A percentile compares a stretch with the other conserved stretches of the same genome.
phyloP scores from a whole-genome alignment of 1,140 invertebrate genomes.

The Batillaria attramentaria region DNA sequence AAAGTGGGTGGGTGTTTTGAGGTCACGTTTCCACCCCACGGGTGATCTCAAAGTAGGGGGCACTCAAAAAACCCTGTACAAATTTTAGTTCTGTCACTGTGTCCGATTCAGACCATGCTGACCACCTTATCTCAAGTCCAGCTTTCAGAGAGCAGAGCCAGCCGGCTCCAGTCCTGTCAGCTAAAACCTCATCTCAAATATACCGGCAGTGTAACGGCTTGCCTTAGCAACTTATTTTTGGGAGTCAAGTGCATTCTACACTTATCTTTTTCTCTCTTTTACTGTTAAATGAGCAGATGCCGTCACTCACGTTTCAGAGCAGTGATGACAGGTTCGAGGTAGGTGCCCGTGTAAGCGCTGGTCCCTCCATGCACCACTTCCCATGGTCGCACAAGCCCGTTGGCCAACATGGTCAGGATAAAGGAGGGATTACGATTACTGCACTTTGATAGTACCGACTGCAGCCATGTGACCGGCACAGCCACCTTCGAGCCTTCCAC shows the following conservation, averaged over 20 bases:
- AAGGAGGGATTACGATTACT: slow-evolving; percentile 16
- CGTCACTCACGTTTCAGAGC: slow-evolving; percentile 33
- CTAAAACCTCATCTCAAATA: no score
- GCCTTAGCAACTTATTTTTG: no score
- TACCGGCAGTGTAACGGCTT: no score
- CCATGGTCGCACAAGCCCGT: slow-evolving; percentile 26
- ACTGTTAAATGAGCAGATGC: no score
- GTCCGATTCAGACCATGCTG: no score
- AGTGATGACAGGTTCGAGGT: slow-evolving; percentile 29
- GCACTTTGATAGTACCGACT: slow-evolving; percentile 7
- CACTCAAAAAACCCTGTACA: neutral
- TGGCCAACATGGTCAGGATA: slow-evolving; percentile 18
- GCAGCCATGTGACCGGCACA: slow-evolving; percentile 15
- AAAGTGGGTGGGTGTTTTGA: neutral
- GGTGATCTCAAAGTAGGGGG: neutral
- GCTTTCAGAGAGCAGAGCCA: no score
- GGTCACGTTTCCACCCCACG: neutral
- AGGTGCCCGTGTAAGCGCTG: slow-evolving; percentile 26
- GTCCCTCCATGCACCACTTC: slow-evolving; percentile 32
- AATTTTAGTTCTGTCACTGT: neutral
- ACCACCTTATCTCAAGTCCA: no score
- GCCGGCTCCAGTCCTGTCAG: no score
- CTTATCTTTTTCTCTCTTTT: neutral
- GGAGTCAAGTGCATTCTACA: neutral
- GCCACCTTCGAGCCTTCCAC: slow-evolving; percentile 22